phyloP scores from a whole-genome alignment of 2,888 invertebrate species.

The Imbricaverruca yamaguchii region DNA sequence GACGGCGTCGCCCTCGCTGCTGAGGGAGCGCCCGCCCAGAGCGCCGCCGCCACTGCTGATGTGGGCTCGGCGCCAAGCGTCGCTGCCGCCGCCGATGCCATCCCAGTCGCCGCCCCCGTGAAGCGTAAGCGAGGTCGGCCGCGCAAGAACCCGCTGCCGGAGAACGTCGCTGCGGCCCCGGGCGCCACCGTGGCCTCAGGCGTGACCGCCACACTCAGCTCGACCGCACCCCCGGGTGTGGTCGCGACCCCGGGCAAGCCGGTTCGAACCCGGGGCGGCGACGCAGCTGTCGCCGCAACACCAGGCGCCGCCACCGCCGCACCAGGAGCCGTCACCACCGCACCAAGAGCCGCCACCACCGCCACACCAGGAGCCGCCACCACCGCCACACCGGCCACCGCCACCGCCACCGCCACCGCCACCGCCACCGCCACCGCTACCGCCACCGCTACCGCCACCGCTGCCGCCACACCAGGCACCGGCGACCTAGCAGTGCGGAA shows the following conservation, averaged over 20 bases:
- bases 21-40: background rate
- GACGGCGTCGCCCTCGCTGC: no score
- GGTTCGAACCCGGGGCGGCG: no score
- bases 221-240: no score
- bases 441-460: background rate
- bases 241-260: no score
- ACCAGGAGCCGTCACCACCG: no score
- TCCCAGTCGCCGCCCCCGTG: background rate
- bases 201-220: background rate
- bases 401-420: background rate
- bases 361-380: background rate
- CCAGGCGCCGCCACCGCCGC: no score
- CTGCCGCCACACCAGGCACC: background rate
- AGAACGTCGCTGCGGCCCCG: background rate
- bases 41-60: background rate
- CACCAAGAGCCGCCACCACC: background rate
- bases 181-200: background rate
- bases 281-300: no score
- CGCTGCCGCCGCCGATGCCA: background rate
- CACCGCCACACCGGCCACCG: no score
- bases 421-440: background rate
- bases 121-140: slow-evolving; percentile 13
- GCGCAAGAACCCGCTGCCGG: slow-evolving; percentile 3
- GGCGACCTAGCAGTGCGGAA: background rate
- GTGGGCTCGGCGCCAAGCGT: background rate